Base-by-base conservation (phyloP, 2,797 vertebrate species). In the Eulemur rubriventer region DNA sequence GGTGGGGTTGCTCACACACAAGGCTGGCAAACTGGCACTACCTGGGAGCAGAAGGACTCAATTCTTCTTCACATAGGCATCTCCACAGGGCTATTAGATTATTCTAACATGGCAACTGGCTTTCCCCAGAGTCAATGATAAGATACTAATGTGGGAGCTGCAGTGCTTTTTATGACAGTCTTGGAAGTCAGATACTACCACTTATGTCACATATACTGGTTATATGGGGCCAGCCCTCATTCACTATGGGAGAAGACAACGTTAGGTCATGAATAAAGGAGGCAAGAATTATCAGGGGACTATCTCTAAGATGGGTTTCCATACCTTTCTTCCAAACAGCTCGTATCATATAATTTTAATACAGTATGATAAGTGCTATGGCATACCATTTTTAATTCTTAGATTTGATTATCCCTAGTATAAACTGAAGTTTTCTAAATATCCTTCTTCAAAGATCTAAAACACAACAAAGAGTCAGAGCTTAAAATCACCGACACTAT, bases 391-490 rank as follows among this genome's bases (percentile, higher is more conserved):
- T 87, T 86, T 89, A 91, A 67, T 46, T 8, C 30, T 93, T 61
- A 91, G 0, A 43, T 55, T 82, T 96, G 28, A 70, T 84, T 85
- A 72, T 73, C 5, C 12, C 50, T 28, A 52, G 6, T 67, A 14
- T 83, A 94, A 84, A 69, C 35, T 48, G 80, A 90, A 94, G 33
- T 57, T 92, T 86, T 55, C n/a, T 38, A 86, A 28, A 41, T 79
- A 46, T 57, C 6, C 16, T 86, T 89, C 76, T 73, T 79, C n/a
- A 63, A 92, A 87, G 22, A 59, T 3, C 3, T 50, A 88, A 86
- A 14, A 79, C 50, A 35, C 38, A 65, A 90, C 22, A 75, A 11
- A 59, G 5, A 92, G 16, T 80, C 55, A 85, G 91, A 84, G 22
- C 18, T 26, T 76, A 92, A 80, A 95, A 50, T 87, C 65, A 65